These are phyloP conservation scores for Plutomurus gul DNA, from an alignment of 1,140 invertebrate species.

Conservation along the genomic window DNA sequence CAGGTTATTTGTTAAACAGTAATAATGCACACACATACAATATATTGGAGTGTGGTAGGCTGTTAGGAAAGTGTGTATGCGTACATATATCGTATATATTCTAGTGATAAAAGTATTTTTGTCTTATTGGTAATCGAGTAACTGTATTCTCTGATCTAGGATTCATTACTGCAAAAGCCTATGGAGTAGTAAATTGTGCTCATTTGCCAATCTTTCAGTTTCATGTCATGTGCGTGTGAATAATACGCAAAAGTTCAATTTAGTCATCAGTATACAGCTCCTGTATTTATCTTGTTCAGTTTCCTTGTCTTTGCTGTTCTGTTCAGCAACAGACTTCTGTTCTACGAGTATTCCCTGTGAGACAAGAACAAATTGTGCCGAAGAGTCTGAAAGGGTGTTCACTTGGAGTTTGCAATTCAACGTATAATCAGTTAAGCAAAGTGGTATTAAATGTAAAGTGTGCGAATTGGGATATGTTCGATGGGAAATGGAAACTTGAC, in stretches of 20 bases:
- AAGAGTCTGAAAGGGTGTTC: no score
- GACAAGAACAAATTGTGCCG: not conserved
- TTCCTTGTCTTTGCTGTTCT: not conserved
- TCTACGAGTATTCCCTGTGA: not conserved
- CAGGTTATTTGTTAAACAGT: no score
- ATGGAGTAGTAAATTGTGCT: not conserved
- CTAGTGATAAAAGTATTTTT: no score
- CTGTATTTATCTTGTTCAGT: not conserved
- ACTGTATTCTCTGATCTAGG: no score
- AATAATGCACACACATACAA: no score
- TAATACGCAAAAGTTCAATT: not conserved
- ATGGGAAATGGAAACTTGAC: slow-evolving; percentile 21
- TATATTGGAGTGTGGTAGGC: no score
- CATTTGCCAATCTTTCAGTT: slow-evolving; percentile 11
- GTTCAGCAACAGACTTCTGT: not conserved
- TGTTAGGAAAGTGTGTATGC: no score
- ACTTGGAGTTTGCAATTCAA: no score
- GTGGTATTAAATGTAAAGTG: slow-evolving; percentile 26
- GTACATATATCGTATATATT: no score
- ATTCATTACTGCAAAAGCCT: no score
- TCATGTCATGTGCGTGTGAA: not conserved
- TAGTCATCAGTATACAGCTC: not conserved
- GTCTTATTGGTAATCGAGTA: no score
- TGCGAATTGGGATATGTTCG: slow-evolving; percentile 30
- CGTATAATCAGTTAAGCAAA: slow-evolving; percentile 7